phyloP scores from a whole-genome alignment of 2,113 vertebrate genomes.

The Ictidomys tridecemlineatus region DNA sequence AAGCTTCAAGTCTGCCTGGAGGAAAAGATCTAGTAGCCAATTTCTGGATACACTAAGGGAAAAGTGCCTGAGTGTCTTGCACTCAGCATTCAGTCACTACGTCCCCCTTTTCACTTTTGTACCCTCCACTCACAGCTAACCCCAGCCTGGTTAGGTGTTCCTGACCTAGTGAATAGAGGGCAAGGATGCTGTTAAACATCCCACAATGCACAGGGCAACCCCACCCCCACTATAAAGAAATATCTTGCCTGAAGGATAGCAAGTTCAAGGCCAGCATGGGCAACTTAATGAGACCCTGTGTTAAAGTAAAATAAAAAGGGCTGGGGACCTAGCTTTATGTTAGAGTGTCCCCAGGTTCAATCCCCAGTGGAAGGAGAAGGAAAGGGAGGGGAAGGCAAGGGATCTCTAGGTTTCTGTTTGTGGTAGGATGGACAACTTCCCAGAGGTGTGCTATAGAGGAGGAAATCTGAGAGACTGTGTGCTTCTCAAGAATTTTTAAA shows the following conservation, averaged over 20 bases:
- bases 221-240: not conserved
- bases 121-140: not conserved
- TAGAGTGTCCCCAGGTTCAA: too few species aligned
- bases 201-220: not conserved
- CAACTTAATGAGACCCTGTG: too few species aligned
- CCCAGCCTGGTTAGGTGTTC: not conserved
- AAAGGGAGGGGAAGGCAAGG: too few species aligned
- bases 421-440: not conserved
- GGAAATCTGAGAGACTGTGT: not conserved
- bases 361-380: too few species aligned
- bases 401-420: not conserved
- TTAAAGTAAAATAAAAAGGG: too few species aligned
- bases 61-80: not conserved
- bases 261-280: too few species aligned
- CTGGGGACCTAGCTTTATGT: too few species aligned
- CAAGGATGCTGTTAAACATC: not conserved
- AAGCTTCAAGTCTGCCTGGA: not conserved
- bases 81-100: not conserved
- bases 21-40: not conserved
- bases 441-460: not conserved
- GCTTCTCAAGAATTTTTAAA: constrained; percentile 1
- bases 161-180: not conserved
- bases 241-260: not conserved
- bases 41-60: not conserved
- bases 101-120: not conserved